Base-by-base conservation (phyloP, 2,888 invertebrate genomes). In the Halictus ligatus region DNA sequence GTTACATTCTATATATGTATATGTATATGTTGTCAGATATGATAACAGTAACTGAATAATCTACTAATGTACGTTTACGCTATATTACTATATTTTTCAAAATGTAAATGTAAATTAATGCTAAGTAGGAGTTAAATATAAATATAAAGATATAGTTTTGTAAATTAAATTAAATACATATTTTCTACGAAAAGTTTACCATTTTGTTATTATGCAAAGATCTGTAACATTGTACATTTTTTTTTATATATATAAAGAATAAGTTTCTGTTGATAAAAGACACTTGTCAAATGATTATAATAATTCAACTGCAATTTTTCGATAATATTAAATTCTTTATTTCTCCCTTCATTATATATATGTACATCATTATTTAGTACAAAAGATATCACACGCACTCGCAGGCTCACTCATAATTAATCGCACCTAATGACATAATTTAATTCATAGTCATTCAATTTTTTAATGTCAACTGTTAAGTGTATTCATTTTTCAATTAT, bases 251-350 rank as follows among this genome's bases (percentile, higher is more conserved):
- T 69, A 21, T 40, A 43, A 69, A 69, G 35, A 40, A n/a, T 5
- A 40, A 40, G 12, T 69, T 21, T 12, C 21, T n/a, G 10, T 43
- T 21, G 40, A n/a, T 12, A n/a, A 10, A 73, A 48, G 3, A 64
- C 46, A 64, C 15, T n/a, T n/a, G 18, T 46, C 18, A 50, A 18
- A 67, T 10, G 40, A 79, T n/a, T n/a, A 12, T 18, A 60, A 78
- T 2, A 58, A 18, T 64, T 73, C 15, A 40, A 73, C 13, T 73
- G 21, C 25, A 46, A 29, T 35, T 85, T 60, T 90, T 81, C 81
- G 82, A 84, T 90, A 90, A 91, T 91, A 90, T 90, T 89, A 91
- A 91, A 90, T 86, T 86, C 86, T 91, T 91, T 89, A 90, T 90
- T 90, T 86, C 88, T 74, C 84, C 75, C 83, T 90, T 80, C 80